Evolutionary conservation across 2,113 vertebrate species (phyloP).

Genomic region (Hyperopisus bebe): DNA sequence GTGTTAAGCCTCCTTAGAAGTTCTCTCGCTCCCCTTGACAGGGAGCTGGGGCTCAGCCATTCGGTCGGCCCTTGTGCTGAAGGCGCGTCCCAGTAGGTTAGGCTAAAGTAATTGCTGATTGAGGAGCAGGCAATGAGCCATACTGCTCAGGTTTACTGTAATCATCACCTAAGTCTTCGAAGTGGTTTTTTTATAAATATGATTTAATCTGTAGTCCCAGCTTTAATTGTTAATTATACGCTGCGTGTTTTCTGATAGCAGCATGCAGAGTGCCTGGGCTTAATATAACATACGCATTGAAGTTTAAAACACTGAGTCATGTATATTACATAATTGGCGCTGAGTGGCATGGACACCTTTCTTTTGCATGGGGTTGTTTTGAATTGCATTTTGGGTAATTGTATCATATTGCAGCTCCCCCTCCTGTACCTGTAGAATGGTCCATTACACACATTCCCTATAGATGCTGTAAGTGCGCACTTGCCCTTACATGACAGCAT

Average conservation of each 20-base stretch:
- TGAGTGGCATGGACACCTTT: background rate
- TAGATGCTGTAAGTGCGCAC: conserved; percentile 36
- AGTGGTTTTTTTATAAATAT: background rate
- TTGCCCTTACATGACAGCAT: background rate
- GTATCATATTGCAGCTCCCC: conserved; percentile 24
- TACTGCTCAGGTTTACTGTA: background rate
- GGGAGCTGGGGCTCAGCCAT: background rate
- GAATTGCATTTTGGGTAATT: background rate
- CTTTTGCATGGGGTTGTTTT: background rate
- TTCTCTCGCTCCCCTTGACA: background rate
- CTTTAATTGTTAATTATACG: background rate
- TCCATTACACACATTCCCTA: conserved; percentile 38
- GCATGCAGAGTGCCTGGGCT: background rate
- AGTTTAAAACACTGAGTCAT: background rate
- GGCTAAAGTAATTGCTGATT: background rate
- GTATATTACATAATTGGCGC: background rate
- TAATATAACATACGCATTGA: background rate
- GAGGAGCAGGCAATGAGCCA: background rate
- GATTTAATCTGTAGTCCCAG: background rate
- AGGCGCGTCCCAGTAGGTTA: background rate
- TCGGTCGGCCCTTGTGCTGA: background rate
- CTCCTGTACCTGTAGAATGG: conserved; percentile 29
- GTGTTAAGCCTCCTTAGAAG: background rate
- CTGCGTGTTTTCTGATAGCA: background rate
- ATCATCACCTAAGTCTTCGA: background rate